A percentile compares a stretch with the other conserved stretches of the same genome.
phyloP scores from a whole-genome alignment of 2,113 vertebrate genomes.

The Paracanthobrama guichenoti region DNA sequence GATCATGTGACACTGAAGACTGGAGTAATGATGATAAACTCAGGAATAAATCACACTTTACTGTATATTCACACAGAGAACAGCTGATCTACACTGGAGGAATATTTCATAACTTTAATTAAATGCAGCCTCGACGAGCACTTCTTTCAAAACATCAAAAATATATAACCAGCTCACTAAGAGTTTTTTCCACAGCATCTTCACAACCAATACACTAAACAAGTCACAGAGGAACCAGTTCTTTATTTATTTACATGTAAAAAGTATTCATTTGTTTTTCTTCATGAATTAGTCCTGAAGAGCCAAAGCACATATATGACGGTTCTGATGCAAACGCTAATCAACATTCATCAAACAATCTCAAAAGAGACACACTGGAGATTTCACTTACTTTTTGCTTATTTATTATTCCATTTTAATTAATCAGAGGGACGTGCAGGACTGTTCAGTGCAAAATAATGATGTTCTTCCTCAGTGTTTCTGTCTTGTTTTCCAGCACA shows the following conservation, averaged over 20 bases:
- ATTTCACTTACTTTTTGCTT: neutral
- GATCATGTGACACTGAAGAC: no score
- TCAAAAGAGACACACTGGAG: neutral
- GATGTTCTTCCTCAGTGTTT: no score
- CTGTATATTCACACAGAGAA: neutral
- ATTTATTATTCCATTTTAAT: neutral
- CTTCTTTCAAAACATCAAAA: no score
- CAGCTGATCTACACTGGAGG: fast-evolving
- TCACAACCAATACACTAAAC: neutral
- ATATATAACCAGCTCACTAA: no score
- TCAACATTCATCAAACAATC: neutral
- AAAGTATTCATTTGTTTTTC: neutral
- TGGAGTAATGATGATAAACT: no score
- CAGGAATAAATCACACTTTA: neutral
- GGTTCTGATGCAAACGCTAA: neutral
- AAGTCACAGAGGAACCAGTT: neutral
- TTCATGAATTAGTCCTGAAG: neutral
- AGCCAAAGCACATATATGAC: neutral
- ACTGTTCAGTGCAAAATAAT: neutral
- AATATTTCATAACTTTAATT: neutral
- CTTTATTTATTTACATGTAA: neutral
- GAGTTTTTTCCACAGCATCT: neutral
- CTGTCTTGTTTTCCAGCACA: no score
- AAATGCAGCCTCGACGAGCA: neutral
- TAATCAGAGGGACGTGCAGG: neutral